phyloP scores from a whole-genome alignment of 2,888 invertebrate genomes.

The Ophion ventricosus region DNA sequence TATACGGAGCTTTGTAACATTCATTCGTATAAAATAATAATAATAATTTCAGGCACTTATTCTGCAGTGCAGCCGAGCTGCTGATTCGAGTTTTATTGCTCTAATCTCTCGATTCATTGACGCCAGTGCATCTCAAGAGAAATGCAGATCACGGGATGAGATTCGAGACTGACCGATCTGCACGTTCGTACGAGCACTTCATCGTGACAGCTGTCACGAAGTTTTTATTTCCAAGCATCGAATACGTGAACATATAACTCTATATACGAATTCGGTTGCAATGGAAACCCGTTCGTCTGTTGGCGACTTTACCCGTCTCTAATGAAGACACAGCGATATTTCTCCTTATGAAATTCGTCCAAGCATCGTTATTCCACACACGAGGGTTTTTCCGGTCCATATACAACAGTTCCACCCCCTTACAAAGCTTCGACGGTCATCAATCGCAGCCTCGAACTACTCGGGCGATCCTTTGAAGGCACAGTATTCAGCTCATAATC shows the following conservation, averaged over 20 bases:
- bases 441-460: constrained; percentile 66
- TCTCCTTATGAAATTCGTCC: constrained; percentile 53
- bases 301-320: constrained; percentile 35
- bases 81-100: constrained; percentile 41
- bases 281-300: constrained; percentile 58
- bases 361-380: constrained; percentile 35
- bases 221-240: not conserved
- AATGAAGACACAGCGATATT: constrained; percentile 65
- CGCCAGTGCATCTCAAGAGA: constrained; percentile 36
- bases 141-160: constrained; percentile 34
- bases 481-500: constrained; percentile 72
- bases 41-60: not conserved
- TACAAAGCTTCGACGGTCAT: constrained; percentile 60
- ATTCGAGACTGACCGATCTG: constrained; percentile 53
- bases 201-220: constrained; percentile 46
- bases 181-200: constrained; percentile 37
- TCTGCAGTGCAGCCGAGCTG: not conserved
- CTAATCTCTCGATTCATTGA: constrained; percentile 56
- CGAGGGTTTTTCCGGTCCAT: constrained; percentile 8
- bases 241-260: not conserved
- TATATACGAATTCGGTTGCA: constrained; percentile 15
- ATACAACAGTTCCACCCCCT: constrained; percentile 22
- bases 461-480: constrained; percentile 38
- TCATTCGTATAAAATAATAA: not conserved
- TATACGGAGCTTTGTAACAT: not conserved